These are phyloP conservation scores for Trichoplusia ni DNA, from an alignment of 1,140 invertebrate genomes.

Conservation along the genomic window DNA sequence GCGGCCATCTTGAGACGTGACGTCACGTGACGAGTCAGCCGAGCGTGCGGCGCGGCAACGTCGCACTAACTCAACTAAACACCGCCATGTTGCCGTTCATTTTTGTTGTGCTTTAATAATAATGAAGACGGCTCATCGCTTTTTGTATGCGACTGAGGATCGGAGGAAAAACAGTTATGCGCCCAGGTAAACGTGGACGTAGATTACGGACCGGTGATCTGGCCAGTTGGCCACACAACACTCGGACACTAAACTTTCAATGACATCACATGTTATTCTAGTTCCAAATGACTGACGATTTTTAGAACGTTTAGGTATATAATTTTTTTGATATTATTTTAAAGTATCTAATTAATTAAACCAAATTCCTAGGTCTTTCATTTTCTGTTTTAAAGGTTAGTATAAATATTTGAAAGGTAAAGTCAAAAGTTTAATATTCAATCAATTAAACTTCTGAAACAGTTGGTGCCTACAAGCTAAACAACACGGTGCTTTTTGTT, in stretches of 20 bases:
- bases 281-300: too few relatives aligned
- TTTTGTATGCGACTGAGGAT: conserved; percentile 72
- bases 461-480: too few relatives aligned
- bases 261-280: not conserved
- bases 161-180: conserved; percentile 77
- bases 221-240: not conserved
- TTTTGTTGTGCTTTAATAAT: conserved; percentile 76
- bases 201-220: conserved; percentile 46
- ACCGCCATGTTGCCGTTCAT: conserved; percentile 65
- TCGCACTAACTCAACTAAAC: conserved; percentile 46
- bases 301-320: too few relatives aligned
- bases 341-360: too few relatives aligned
- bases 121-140: conserved; percentile 62
- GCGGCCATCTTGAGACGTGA: conserved; percentile 81
- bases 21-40: conserved; percentile 81
- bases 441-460: too few relatives aligned
- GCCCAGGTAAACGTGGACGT: conserved; percentile 64
- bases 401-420: too few relatives aligned
- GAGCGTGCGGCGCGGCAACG: conserved; percentile 72
- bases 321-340: too few relatives aligned
- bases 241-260: not conserved
- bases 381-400: too few relatives aligned
- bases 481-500: too few relatives aligned
- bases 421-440: too few relatives aligned
- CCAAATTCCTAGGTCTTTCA: too few relatives aligned